Evolutionary conservation across 2,797 vertebrate species (phyloP).

Genomic region (Pogoniulus pusillus): DNA sequence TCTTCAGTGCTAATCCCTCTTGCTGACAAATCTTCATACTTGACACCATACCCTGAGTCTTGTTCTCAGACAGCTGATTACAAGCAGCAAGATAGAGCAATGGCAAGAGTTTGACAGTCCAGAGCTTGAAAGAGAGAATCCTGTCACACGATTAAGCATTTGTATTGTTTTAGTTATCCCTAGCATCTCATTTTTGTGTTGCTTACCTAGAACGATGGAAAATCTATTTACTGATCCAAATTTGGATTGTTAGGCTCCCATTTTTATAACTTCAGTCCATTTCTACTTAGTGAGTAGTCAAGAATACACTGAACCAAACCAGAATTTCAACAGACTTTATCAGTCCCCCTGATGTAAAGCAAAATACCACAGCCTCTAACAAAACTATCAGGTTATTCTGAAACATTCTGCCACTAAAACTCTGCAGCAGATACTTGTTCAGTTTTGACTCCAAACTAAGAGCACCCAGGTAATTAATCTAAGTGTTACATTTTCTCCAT

Average conservation of each 20-base stretch:
- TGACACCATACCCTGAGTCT: background rate
- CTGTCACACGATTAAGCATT: background rate
- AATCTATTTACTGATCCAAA: background rate
- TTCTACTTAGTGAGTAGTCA: background rate
- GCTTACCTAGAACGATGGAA: background rate
- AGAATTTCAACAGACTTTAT: background rate
- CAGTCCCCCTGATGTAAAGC: background rate
- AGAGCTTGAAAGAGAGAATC: background rate
- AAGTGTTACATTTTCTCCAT: constrained; percentile 28
- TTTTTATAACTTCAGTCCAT: background rate
- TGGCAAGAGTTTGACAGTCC: background rate
- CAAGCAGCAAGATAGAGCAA: background rate
- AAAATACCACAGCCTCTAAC: background rate
- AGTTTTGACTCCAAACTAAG: background rate
- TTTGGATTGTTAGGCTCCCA: background rate
- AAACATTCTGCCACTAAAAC: background rate
- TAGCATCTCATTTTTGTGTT: background rate
- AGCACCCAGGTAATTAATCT: background rate
- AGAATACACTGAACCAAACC: background rate
- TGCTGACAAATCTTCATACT: background rate
- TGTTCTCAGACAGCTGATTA: background rate
- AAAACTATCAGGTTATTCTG: background rate
- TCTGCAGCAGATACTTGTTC: background rate
- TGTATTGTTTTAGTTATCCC: background rate
- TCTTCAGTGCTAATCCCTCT: background rate